These are phyloP conservation scores for Peromyscus leucopus DNA, from an alignment of 2,113 vertebrate genomes.

Conservation along the genomic window DNA sequence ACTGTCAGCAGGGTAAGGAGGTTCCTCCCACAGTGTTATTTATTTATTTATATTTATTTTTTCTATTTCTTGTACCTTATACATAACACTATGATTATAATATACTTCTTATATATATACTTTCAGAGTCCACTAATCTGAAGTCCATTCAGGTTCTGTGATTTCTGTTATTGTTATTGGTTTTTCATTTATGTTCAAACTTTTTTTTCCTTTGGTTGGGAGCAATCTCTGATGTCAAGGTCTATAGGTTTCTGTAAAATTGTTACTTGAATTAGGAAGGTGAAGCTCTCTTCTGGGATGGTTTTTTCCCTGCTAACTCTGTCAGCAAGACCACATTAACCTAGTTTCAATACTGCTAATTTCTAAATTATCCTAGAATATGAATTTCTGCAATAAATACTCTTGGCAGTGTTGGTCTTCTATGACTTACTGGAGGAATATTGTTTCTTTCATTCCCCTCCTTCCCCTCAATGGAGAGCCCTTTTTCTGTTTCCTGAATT, in stretches of 20 bases:
- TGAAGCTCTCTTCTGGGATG: neutral
- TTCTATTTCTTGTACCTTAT: neutral
- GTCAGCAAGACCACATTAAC: neutral
- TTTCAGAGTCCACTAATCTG: neutral
- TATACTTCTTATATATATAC: neutral
- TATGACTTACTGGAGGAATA: neutral
- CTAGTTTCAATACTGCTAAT: neutral
- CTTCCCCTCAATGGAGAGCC: neutral
- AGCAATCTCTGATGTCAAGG: neutral
- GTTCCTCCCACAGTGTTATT: neutral
- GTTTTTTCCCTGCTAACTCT: neutral
- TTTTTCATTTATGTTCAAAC: neutral
- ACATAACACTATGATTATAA: neutral
- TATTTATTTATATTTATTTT: neutral
- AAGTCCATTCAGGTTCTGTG: neutral
- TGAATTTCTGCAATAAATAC: neutral
- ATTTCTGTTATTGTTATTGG: neutral
- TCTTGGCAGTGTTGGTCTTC: neutral
- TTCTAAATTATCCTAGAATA: neutral
- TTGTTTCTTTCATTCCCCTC: neutral
- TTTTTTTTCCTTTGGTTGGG: neutral
- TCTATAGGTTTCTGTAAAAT: neutral
- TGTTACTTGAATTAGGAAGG: neutral
- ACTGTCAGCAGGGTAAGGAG: too few relatives aligned
- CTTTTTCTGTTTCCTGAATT: neutral